phyloP scores from a whole-genome alignment of 2,888 invertebrate genomes.

The Belgica antarctica region DNA sequence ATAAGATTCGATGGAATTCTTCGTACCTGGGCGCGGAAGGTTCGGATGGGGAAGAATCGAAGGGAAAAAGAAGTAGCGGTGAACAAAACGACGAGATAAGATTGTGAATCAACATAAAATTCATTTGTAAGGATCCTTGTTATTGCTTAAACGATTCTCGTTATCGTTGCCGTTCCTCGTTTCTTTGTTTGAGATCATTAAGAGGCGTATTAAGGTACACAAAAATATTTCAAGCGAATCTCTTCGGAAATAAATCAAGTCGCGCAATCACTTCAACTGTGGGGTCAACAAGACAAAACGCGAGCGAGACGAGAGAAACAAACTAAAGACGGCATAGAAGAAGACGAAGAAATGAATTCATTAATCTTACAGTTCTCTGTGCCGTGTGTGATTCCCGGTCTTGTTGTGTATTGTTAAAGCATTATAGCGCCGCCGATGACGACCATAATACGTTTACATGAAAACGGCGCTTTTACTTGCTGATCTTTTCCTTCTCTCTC shows the following conservation, averaged over 20 bases:
- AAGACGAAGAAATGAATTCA: constrained; percentile 42
- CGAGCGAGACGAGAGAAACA: not conserved
- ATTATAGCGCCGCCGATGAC: constrained; percentile 42
- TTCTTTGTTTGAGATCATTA: constrained; percentile 18
- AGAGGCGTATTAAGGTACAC: constrained; percentile 32
- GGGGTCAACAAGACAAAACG: not conserved
- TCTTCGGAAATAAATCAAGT: not conserved
- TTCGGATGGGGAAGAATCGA: constrained; percentile 22
- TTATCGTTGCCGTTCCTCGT: constrained; percentile 37
- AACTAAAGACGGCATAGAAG: not conserved
- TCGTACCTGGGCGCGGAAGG: not conserved
- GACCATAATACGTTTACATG: constrained; percentile 39
- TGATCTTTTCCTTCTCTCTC: no score
- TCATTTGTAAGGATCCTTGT: constrained; percentile 44
- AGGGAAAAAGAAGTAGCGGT: not conserved
- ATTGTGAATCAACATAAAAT: constrained; percentile 44
- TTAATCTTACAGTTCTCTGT: constrained; percentile 32
- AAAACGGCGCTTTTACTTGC: constrained; percentile 41
- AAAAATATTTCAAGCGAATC: not conserved
- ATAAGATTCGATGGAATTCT: not conserved
- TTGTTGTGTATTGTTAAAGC: constrained; percentile 28
- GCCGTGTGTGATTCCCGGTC: constrained; percentile 16
- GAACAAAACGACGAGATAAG: not conserved
- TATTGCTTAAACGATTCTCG: constrained; percentile 44
- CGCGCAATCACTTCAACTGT: constrained; percentile 1